Conservation (phyloP, 2,113 vertebrate species). For the Engraulis encrasicolus region DNA sequence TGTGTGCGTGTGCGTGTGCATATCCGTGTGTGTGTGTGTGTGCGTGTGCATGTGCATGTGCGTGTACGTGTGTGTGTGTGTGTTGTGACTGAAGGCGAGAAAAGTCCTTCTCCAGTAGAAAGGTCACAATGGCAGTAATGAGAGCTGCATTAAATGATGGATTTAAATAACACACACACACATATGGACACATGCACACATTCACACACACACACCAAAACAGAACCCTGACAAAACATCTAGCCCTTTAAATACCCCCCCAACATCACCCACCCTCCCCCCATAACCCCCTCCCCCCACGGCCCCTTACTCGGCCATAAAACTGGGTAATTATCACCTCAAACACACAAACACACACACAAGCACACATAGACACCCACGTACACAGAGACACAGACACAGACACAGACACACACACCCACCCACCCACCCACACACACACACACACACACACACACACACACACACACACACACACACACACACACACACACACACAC, state of each 20-base stretch:
- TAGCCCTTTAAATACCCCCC: too few species aligned
- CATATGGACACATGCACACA: slow-evolving; percentile 62
- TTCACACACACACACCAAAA: slow-evolving; percentile 50
- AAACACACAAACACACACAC: too few species aligned
- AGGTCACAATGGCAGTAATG: slow-evolving; percentile 63
- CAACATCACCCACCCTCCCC: too few species aligned
- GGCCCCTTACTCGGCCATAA: too few species aligned
- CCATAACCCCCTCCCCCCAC: slow-evolving; percentile 43
- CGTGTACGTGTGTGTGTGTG: slow-evolving; percentile 6
- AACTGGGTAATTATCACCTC: slow-evolving; percentile 57
- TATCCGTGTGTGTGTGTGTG: slow-evolving; percentile 8
- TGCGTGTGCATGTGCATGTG: not conserved
- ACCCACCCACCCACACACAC: too few species aligned
- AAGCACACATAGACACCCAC: too few species aligned
- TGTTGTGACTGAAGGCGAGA: slow-evolving; percentile 16
- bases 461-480: too few species aligned
- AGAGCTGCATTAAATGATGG: slow-evolving; percentile 67
- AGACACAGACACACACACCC: too few species aligned
- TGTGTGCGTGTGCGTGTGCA: too few species aligned
- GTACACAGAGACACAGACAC: too few species aligned
- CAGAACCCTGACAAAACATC: slow-evolving; percentile 40
- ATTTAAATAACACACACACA: slow-evolving; percentile 58
- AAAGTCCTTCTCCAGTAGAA: slow-evolving; percentile 53
- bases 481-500: slow-evolving; percentile 50
- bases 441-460: too few species aligned